These are phyloP conservation scores for Tylochromis polylepis DNA, from an alignment of 2,113 vertebrate genomes.

Conservation along the genomic window DNA sequence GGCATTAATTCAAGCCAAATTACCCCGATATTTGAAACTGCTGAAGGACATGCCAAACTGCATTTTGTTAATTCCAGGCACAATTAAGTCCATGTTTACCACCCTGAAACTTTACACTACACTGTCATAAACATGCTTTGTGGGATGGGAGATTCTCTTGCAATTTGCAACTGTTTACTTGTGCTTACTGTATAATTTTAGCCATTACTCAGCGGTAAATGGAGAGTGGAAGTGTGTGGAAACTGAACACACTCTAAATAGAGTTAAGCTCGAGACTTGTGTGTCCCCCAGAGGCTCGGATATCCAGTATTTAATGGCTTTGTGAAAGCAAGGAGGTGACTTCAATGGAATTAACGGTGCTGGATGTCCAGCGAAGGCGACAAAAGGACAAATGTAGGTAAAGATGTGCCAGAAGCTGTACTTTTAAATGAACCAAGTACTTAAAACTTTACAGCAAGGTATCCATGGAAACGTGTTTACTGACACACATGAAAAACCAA, in stretches of 20 bases:
- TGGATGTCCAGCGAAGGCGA: neutral
- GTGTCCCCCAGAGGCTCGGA: conserved; percentile 5
- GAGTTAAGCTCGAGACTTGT: conserved; percentile 3
- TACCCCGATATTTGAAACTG: neutral
- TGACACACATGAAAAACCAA: neutral
- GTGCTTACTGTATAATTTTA: conserved; percentile 6
- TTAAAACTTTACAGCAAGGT: neutral
- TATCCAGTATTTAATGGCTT: conserved; percentile 18
- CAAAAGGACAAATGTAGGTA: neutral
- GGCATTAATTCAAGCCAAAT: neutral
- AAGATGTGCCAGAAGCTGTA: neutral
- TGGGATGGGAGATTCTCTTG: neutral
- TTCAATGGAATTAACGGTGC: neutral
- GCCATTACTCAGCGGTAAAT: conserved; percentile 4
- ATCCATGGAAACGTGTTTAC: neutral
- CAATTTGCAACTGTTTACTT: neutral
- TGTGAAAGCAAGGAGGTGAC: neutral
- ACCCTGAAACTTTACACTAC: neutral
- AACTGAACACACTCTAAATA: neutral
- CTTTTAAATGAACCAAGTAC: neutral
- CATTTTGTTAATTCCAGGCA: neutral
- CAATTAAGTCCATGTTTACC: neutral
- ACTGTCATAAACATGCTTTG: neutral
- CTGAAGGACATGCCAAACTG: neutral
- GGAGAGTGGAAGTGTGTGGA: neutral